Conservation (phyloP, 1,140 invertebrate species). For the Drosophila mauritiana region DNA sequence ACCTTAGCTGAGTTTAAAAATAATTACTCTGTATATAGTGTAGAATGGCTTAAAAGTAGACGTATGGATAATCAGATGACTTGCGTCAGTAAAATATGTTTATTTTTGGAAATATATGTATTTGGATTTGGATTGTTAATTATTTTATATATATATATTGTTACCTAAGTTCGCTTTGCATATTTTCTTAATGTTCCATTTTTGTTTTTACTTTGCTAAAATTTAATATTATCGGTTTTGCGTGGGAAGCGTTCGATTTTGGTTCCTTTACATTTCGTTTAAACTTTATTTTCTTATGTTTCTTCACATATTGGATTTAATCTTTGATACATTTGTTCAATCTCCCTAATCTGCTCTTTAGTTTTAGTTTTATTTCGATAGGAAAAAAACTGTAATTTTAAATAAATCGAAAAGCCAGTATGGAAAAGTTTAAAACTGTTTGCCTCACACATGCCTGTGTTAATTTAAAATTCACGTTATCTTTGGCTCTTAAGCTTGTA, state of each 20-base stretch:
- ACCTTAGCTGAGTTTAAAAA: slow-evolving; percentile 71
- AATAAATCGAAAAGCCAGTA: slow-evolving; percentile 58
- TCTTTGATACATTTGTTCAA: slow-evolving; percentile 36
- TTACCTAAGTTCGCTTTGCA: slow-evolving; percentile 43
- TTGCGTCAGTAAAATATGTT: slow-evolving; percentile 63
- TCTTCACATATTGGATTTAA: slow-evolving; percentile 35
- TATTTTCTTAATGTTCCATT: slow-evolving; percentile 28
- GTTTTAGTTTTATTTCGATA: slow-evolving; percentile 20
- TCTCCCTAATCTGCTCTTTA: slow-evolving; percentile 19
- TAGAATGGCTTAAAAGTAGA: slow-evolving; percentile 55
- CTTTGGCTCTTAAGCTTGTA: slow-evolving; percentile 62
- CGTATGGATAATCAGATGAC: slow-evolving; percentile 48
- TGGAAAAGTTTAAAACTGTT: slow-evolving; percentile 71
- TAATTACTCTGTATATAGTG: slow-evolving; percentile 44
- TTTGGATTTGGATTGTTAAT: slow-evolving; percentile 37
- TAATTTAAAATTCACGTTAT: slow-evolving; percentile 66
- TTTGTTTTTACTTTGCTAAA: slow-evolving; percentile 66
- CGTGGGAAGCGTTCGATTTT: slow-evolving; percentile 84
- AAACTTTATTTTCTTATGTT: slow-evolving; percentile 51
- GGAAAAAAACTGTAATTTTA: slow-evolving; percentile 46
- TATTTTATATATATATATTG: slow-evolving; percentile 20
- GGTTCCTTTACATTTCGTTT: slow-evolving; percentile 83
- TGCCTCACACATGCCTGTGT: slow-evolving; percentile 17
- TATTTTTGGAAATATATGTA: slow-evolving; percentile 25
- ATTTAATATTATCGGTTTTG: slow-evolving; percentile 84